Evolutionary conservation across 2,888 invertebrate species (phyloP).

Genomic region (Drosophila barbarae): DNA sequence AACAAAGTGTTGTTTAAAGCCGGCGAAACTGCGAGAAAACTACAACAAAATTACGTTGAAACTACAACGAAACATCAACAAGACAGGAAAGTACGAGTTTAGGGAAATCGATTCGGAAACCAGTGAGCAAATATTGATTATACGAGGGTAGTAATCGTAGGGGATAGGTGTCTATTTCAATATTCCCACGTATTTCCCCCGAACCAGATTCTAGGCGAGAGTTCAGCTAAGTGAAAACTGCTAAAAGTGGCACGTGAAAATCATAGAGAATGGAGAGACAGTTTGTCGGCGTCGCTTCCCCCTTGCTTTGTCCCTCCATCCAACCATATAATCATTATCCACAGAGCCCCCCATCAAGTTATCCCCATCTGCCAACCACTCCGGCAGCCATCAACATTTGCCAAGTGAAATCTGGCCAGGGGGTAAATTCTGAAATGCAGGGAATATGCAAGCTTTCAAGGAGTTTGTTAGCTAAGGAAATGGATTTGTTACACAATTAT

Average conservation of each 20-base stretch:
- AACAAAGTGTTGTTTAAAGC: slow-evolving; percentile 38
- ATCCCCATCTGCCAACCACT: slow-evolving; percentile 23
- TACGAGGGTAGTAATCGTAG: background rate
- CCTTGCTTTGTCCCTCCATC: background rate
- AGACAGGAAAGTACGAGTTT: slow-evolving; percentile 13
- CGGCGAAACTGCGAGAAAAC: slow-evolving; percentile 14
- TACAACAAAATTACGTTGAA: slow-evolving; percentile 21
- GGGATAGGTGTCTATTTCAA: slow-evolving; percentile 20
- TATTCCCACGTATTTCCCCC: slow-evolving; percentile 43
- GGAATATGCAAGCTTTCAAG: background rate
- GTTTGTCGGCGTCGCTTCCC: background rate
- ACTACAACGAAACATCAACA: slow-evolving; percentile 38
- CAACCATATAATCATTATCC: slow-evolving; percentile 52
- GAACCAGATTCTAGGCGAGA: slow-evolving; percentile 12
- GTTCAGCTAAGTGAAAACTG: slow-evolving; percentile 53
- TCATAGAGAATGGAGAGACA: slow-evolving; percentile 41
- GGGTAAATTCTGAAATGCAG: slow-evolving; percentile 1
- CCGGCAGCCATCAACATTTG: slow-evolving; percentile 24
- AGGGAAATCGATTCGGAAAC: slow-evolving; percentile 21
- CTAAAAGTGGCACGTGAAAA: slow-evolving; percentile 51
- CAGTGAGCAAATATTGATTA: slow-evolving; percentile 44
- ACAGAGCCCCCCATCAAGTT: slow-evolving; percentile 18
- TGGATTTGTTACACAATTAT: background rate
- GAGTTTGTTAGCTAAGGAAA: background rate
- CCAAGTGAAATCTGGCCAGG: slow-evolving; percentile 27